Conservation (phyloP, 1,140 invertebrate species). For the Steinernema khuongi region DNA sequence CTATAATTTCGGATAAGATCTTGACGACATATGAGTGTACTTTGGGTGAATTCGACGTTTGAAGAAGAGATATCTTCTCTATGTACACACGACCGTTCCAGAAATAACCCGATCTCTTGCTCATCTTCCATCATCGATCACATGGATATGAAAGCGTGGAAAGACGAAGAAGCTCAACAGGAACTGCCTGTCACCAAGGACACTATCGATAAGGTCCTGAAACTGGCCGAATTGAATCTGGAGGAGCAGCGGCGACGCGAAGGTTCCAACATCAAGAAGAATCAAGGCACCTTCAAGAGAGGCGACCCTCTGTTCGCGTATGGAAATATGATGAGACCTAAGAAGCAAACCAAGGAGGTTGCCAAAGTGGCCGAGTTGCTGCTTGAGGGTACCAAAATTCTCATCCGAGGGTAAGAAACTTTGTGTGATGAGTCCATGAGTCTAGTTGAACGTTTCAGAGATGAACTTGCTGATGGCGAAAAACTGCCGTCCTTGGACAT, state of each 20-base stretch:
- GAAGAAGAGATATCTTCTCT: too few relatives aligned
- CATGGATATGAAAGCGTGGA: constrained; percentile 33
- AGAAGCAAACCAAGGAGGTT: constrained; percentile 47
- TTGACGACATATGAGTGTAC: too few relatives aligned
- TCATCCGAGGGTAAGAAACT: constrained; percentile 43
- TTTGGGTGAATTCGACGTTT: too few relatives aligned
- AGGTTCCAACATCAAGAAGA: constrained; percentile 35
- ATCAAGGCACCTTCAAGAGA: constrained; percentile 38
- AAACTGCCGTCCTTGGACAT: constrained; percentile 41
- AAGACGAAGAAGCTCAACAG: constrained; percentile 30
- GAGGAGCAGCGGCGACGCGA: constrained; percentile 36
- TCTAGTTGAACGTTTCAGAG: constrained; percentile 28
- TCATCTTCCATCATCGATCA: constrained; percentile 28
- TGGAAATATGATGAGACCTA: constrained; percentile 56
- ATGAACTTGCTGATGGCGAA: constrained; percentile 37
- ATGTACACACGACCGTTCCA: too few relatives aligned
- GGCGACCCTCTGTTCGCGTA: constrained; percentile 55
- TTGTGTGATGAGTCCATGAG: background rate
- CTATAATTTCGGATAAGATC: too few relatives aligned
- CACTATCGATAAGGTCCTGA: constrained; percentile 40
- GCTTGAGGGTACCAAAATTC: constrained; percentile 51
- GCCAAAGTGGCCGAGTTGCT: constrained; percentile 45
- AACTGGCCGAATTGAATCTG: constrained; percentile 32
- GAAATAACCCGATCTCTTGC: constrained; percentile 38
- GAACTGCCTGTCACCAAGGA: constrained; percentile 37